Percentiles rank a stretch among this genome's conserved stretches.
These are phyloP conservation scores for Lycorma delicatula DNA, from an alignment of 1,140 invertebrate genomes.

Conservation along the genomic window DNA sequence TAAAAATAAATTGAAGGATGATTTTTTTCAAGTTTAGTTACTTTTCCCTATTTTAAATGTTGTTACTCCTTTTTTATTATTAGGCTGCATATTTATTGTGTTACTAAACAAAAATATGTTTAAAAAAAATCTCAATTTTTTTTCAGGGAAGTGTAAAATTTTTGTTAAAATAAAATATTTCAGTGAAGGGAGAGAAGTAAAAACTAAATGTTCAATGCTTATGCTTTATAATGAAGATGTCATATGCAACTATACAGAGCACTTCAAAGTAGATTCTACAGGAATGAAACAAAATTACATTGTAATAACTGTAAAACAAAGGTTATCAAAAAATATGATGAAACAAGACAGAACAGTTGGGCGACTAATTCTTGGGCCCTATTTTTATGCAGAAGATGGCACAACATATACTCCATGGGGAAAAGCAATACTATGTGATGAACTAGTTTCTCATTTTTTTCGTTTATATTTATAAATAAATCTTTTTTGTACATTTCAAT, in stretches of 20 bases:
- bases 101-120: no score
- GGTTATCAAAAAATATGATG: slow-evolving; percentile 19
- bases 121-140: no score
- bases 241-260: slow-evolving; percentile 11
- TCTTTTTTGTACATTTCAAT: no score
- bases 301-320: slow-evolving; percentile 21
- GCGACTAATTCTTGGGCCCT: slow-evolving; percentile 22
- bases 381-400: slow-evolving; percentile 23
- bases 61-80: no score
- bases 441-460: slow-evolving; percentile 21
- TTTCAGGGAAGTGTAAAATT: no score
- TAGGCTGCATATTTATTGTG: no score
- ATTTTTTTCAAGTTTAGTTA: no score
- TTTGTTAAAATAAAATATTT: no score
- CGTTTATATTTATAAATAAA: slow-evolving; percentile 16
- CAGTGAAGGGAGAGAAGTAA: no score
- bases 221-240: slow-evolving; percentile 9
- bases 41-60: no score
- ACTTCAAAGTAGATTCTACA: slow-evolving; percentile 18
- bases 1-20: no score
- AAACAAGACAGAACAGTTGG: slow-evolving; percentile 19
- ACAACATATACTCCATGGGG: slow-evolving; percentile 24
- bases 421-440: slow-evolving; percentile 18
- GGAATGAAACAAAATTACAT: slow-evolving; percentile 11
- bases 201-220: no score